A percentile compares a stretch with the other conserved stretches of the same genome.
Conservation (phyloP, 2,113 vertebrate species). For the Butorides virescens region DNA sequence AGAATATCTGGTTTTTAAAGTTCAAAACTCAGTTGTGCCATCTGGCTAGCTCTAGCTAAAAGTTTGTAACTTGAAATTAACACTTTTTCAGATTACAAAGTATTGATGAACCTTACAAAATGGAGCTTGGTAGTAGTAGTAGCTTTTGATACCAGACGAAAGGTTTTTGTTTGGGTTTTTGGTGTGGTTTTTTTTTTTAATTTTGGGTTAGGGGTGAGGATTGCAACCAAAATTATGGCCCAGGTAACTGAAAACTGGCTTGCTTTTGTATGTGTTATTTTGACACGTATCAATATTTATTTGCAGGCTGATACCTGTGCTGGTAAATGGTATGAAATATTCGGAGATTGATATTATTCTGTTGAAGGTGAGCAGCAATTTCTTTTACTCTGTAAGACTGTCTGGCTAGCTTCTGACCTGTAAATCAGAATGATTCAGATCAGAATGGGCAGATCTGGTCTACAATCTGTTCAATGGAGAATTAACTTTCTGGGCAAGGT, state of each 20-base stretch:
- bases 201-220: rapidly evolving
- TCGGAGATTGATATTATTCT: constrained; percentile 98
- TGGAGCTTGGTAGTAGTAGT: not conserved
- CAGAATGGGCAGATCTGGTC: not conserved
- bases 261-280: not conserved
- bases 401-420: not conserved
- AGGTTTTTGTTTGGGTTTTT: too few relatives aligned
- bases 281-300: constrained; percentile 3
- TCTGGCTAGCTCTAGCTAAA: not conserved
- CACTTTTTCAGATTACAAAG: not conserved
- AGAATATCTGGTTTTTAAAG: not conserved
- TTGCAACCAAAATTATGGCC: not conserved
- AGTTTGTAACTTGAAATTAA: not conserved
- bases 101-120: not conserved
- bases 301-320: constrained; percentile 90
- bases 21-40: not conserved
- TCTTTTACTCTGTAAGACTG: not conserved
- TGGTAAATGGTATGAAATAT: constrained; percentile 98
- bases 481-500: not conserved
- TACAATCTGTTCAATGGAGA: not conserved
- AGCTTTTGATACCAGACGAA: not conserved
- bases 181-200: not conserved
- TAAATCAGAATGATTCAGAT: not conserved
- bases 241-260: not conserved
- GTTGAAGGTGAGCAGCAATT: constrained; percentile 85